Percentiles rank a stretch among this genome's conserved stretches.
Conservation (phyloP, 2,888 invertebrate species). For the Eilema caniola region DNA sequence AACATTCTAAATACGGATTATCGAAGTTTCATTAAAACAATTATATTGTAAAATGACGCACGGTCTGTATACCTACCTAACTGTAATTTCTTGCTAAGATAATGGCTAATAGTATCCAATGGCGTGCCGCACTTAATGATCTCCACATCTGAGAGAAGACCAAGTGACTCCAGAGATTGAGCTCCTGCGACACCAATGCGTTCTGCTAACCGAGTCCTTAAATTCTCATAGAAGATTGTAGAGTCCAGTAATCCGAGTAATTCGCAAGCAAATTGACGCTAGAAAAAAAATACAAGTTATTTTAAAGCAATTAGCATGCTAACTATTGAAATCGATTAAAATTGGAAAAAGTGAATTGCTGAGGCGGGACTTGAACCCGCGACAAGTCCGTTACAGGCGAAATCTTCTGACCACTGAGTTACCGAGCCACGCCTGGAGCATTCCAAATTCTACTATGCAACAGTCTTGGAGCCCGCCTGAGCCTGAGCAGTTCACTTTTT, state of each 20-base stretch:
- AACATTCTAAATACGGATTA: too few relatives aligned
- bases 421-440: too few relatives aligned
- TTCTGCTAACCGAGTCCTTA: slow-evolving; percentile 94
- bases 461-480: too few relatives aligned
- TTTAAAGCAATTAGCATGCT: neutral
- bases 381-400: too few relatives aligned
- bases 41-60: neutral
- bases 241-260: slow-evolving; percentile 93
- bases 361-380: too few relatives aligned
- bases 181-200: slow-evolving; percentile 91
- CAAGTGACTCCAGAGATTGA: slow-evolving; percentile 94
- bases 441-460: too few relatives aligned
- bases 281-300: slow-evolving; percentile 43
- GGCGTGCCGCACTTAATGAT: slow-evolving; percentile 95
- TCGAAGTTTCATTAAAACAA: too few relatives aligned
- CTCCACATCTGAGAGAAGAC: slow-evolving; percentile 93
- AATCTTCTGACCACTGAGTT: too few relatives aligned
- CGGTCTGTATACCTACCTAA: slow-evolving; percentile 86
- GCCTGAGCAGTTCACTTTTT: too few relatives aligned
- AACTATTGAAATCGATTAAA: too few relatives aligned
- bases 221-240: slow-evolving; percentile 97
- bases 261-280: slow-evolving; percentile 95
- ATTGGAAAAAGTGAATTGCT: too few relatives aligned
- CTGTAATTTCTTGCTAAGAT: slow-evolving; percentile 92
- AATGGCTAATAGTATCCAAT: slow-evolving; percentile 96